These are phyloP conservation scores for Orthosia incerta DNA, from an alignment of 2,888 invertebrate genomes.

Conservation along the genomic window DNA sequence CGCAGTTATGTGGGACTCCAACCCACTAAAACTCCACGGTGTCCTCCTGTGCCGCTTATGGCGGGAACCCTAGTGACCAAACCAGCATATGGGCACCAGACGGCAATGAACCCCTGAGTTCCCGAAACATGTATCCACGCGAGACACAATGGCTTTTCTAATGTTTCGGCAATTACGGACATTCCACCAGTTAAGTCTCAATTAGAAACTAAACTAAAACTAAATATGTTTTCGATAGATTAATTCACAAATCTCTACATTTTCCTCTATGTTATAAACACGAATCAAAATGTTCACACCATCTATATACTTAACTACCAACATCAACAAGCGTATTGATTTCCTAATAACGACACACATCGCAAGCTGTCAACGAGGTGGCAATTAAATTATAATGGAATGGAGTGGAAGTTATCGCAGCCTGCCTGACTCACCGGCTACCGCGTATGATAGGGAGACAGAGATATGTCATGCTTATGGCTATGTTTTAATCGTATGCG, in stretches of 20 bases:
- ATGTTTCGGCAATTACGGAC: no score
- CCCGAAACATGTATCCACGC: no score
- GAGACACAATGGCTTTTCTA: no score
- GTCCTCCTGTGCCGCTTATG: no score
- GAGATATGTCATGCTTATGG: slow-evolving; percentile 56
- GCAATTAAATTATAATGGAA: slow-evolving; percentile 55
- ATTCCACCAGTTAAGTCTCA: not conserved
- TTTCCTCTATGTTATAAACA: no score
- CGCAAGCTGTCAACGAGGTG: slow-evolving; percentile 26
- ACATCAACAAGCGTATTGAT: slow-evolving; percentile 31
- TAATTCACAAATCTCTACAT: no score
- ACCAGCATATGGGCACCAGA: no score
- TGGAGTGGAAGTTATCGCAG: slow-evolving; percentile 33
- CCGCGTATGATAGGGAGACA: slow-evolving; percentile 46
- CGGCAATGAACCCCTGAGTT: no score
- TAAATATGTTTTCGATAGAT: no score
- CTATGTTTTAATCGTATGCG: slow-evolving; percentile 62
- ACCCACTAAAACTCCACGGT: no score
- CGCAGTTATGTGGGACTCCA: no score
- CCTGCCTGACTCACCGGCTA: slow-evolving; percentile 53
- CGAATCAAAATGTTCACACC: slow-evolving; percentile 1
- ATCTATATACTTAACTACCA: not conserved
- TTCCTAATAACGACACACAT: slow-evolving; percentile 31
- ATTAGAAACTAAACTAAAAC: not conserved
- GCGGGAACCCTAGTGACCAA: no score